Conservation (phyloP, 2,797 vertebrate species). For the Synaphobranchus kaupii region DNA sequence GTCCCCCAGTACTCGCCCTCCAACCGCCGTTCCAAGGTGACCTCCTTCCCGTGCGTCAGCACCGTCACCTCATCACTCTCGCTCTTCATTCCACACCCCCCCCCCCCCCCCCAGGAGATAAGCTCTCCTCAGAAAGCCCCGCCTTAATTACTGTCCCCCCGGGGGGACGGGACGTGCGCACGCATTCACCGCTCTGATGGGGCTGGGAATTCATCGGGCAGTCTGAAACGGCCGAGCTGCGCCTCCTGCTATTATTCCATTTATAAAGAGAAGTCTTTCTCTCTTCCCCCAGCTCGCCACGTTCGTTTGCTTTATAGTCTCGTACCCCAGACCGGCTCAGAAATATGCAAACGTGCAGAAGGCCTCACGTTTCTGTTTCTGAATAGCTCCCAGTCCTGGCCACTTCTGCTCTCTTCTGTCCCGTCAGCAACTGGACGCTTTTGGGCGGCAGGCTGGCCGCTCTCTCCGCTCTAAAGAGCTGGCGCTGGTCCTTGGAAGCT, state of each 20-base stretch:
- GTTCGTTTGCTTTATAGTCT: too few species aligned
- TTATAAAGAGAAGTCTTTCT: too few species aligned
- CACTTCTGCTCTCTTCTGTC: not conserved
- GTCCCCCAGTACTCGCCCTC: not conserved
- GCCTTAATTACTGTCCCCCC: not conserved
- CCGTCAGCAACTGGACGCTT: not conserved
- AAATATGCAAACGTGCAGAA: too few species aligned
- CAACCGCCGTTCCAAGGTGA: constrained; percentile 30
- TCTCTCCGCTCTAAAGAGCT: not conserved
- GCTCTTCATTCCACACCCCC: constrained; percentile 9
- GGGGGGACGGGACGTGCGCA: not conserved
- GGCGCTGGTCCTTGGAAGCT: not conserved
- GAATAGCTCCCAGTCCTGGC: not conserved
- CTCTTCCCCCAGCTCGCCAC: too few species aligned
- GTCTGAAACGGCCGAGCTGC: too few species aligned
- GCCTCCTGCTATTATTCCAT: too few species aligned
- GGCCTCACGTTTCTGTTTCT: too few species aligned
- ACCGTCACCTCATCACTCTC: constrained; percentile 42
- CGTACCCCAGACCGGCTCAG: too few species aligned
- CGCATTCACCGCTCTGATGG: not conserved
- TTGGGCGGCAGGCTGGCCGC: not conserved
- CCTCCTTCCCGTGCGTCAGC: constrained; percentile 38
- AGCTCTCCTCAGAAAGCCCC: not conserved
- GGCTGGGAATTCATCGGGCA: not conserved
- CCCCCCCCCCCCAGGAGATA: not conserved